Conservation (phyloP, 2,888 invertebrate genomes). For the Tetrapedia diversipes region DNA sequence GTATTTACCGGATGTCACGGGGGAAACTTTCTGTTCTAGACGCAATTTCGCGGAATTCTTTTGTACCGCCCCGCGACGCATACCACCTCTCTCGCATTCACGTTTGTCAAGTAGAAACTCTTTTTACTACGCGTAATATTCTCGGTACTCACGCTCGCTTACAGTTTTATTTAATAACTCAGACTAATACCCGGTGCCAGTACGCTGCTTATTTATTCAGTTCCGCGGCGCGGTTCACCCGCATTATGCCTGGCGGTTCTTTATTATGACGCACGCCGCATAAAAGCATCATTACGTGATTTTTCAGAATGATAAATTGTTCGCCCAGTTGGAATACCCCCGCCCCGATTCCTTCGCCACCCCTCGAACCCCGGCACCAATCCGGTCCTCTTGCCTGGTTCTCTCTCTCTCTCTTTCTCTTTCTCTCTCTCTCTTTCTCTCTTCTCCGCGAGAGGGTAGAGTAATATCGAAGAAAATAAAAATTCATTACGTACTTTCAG, state of each 20-base stretch:
- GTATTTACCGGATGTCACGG: conserved; percentile 26
- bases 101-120: conserved; percentile 1
- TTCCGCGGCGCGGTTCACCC: conserved; percentile 8
- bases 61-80: neutral
- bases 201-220: conserved; percentile 41
- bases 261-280: conserved; percentile 39
- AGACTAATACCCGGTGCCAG: conserved; percentile 30
- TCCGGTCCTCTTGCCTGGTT: no score
- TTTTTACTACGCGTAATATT: conserved; percentile 2
- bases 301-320: conserved; percentile 57
- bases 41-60: conserved; percentile 11
- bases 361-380: neutral
- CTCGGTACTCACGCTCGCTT: neutral
- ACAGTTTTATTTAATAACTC: conserved; percentile 46
- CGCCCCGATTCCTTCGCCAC: neutral
- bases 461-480: conserved; percentile 54
- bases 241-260: conserved; percentile 34
- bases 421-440: neutral
- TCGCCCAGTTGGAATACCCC: conserved; percentile 8
- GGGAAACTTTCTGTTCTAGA: conserved; percentile 14
- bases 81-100: neutral
- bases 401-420: neutral
- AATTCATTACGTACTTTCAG: conserved; percentile 53
- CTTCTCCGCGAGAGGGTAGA: conserved; percentile 16
- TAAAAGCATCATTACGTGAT: conserved; percentile 51